phyloP scores from a whole-genome alignment of 2,113 vertebrate species.

The Aegithalos caudatus region DNA sequence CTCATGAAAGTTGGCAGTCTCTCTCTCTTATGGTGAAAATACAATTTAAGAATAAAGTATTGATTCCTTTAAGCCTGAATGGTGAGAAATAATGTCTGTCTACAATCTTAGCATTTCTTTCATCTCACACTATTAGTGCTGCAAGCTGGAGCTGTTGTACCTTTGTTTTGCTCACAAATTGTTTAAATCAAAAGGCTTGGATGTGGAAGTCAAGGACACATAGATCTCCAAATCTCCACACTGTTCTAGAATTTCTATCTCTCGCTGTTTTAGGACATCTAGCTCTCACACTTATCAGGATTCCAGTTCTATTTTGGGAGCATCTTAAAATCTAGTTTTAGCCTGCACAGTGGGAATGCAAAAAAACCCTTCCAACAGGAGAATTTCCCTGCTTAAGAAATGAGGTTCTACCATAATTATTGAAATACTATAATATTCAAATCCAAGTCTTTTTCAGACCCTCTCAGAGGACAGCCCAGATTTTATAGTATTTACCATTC shows the following conservation, averaged over 20 bases:
- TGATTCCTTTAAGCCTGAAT: neutral
- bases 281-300: neutral
- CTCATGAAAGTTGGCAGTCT: neutral
- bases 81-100: neutral
- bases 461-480: neutral
- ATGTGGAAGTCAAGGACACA: neutral
- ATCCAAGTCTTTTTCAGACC: neutral
- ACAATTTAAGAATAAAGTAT: conserved; percentile 20
- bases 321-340: neutral
- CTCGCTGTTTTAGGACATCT: neutral
- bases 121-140: neutral
- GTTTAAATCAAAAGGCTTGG: neutral
- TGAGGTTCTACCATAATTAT: neutral
- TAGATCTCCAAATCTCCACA: neutral
- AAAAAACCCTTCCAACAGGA: neutral
- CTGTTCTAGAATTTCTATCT: neutral
- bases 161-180: neutral
- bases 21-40: neutral
- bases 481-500: neutral
- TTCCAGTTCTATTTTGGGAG: neutral
- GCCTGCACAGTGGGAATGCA: neutral
- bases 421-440: neutral
- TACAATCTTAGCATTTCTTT: neutral
- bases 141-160: neutral
- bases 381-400: neutral